phyloP scores from a whole-genome alignment of 2,888 invertebrate genomes.

The Chorisops tibialis region DNA sequence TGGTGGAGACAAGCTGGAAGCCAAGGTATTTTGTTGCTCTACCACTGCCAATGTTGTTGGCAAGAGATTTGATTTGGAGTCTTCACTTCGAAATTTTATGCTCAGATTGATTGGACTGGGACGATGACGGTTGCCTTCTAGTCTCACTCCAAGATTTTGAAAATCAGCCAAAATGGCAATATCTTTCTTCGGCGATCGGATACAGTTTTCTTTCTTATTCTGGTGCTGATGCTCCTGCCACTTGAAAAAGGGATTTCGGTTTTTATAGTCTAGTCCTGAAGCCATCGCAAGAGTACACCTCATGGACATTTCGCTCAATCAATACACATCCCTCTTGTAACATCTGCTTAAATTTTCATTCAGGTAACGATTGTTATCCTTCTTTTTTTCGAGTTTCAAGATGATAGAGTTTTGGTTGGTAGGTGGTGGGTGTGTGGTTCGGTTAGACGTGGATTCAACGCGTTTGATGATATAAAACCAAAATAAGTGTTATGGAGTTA shows the following conservation, averaged over 20 bases:
- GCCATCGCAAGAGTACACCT: background rate
- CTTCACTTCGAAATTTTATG: conserved; percentile 19
- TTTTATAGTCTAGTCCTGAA: conserved; percentile 4
- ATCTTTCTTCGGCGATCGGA: no score
- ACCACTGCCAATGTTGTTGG: conserved; percentile 2
- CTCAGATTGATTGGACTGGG: conserved; percentile 17
- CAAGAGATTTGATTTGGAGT: conserved; percentile 29
- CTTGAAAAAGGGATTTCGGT: conserved; percentile 8
- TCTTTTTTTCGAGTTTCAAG: conserved; percentile 9
- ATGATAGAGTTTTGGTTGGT: background rate
- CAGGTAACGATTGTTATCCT: conserved; percentile 21
- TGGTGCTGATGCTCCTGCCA: no score
- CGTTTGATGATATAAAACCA: conserved; percentile 13
- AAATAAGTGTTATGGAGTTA: conserved; percentile 20
- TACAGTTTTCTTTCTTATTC: no score
- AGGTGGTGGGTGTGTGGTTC: background rate
- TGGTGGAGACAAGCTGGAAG: background rate
- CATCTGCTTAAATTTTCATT: conserved; percentile 19
- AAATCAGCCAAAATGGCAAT: no score
- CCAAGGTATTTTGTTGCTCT: conserved; percentile 25
- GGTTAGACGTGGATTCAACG: background rate
- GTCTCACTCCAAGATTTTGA: no score
- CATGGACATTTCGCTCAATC: conserved; percentile 10
- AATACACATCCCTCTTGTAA: background rate
- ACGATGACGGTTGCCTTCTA: background rate